Percentiles rank a stretch among this genome's conserved stretches.
These are phyloP conservation scores for Sitophilus oryzae DNA, from an alignment of 1,140 invertebrate species.

Conservation along the genomic window DNA sequence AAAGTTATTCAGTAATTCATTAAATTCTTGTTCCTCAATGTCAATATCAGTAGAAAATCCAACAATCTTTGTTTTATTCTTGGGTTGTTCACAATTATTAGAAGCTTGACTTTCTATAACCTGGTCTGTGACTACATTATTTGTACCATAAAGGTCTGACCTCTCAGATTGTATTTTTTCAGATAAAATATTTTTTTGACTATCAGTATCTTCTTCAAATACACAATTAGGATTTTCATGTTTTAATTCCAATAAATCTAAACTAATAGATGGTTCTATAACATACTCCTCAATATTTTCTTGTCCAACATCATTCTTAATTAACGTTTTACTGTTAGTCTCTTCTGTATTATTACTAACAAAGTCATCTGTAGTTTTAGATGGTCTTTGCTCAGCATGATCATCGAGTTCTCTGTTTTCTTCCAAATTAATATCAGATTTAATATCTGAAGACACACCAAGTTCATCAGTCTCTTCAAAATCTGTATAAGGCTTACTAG, in stretches of 20 bases:
- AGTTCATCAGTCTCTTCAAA: not conserved
- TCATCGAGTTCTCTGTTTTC: too few relatives aligned
- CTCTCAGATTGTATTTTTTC: too few relatives aligned
- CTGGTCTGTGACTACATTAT: not conserved
- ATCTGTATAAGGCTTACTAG: not conserved
- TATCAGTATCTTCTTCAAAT: too few relatives aligned
- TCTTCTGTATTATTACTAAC: too few relatives aligned
- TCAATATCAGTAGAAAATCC: constrained; percentile 46
- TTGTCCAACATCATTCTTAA: not conserved
- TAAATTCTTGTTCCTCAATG: constrained; percentile 53
- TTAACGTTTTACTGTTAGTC: too few relatives aligned
- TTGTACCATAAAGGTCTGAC: too few relatives aligned
- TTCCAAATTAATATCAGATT: too few relatives aligned
- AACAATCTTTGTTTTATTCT: constrained; percentile 4
- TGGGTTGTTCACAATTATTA: not conserved
- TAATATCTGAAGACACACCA: not conserved
- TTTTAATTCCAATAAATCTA: too few relatives aligned
- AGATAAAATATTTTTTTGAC: too few relatives aligned
- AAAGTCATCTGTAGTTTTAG: not conserved
- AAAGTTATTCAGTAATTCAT: constrained; percentile 52
- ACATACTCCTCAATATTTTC: not conserved
- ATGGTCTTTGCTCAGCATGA: too few relatives aligned
- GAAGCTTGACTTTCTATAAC: constrained; percentile 17
- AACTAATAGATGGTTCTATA: not conserved
- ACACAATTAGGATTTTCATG: too few relatives aligned